phyloP scores from a whole-genome alignment of 2,797 vertebrate species.

The Propithecus perrieri region DNA sequence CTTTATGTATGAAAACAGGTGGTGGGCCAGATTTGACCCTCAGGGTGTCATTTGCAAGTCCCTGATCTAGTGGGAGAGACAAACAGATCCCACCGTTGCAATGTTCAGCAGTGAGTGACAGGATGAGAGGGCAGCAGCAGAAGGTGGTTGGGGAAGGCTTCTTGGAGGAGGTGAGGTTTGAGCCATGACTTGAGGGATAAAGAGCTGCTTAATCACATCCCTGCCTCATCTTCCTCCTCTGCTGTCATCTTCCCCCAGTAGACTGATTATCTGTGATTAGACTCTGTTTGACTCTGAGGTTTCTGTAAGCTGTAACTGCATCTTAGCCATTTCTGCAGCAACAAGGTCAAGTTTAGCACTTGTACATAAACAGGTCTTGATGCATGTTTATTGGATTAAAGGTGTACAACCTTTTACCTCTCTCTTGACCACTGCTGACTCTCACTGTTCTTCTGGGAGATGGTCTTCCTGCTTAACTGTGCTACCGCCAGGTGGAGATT shows the following conservation, averaged over 20 bases:
- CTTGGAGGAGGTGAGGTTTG: not conserved
- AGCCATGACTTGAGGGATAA: not conserved
- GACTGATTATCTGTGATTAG: not conserved
- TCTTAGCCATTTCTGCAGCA: not conserved
- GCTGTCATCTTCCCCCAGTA: not conserved
- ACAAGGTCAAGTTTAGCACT: not conserved
- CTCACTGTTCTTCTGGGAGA: not conserved
- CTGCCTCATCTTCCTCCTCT: not conserved
- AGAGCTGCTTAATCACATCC: not conserved
- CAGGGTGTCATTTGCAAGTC: not conserved
- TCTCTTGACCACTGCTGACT: not conserved
- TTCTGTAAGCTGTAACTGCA: not conserved
- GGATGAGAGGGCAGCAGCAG: rapidly evolving
- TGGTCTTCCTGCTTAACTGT: not conserved
- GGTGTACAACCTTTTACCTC: not conserved
- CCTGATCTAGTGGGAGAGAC: not conserved
- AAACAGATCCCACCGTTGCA: not conserved
- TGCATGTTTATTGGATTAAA: not conserved
- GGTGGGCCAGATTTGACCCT: not conserved
- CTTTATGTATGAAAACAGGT: not conserved
- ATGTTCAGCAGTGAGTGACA: not conserved
- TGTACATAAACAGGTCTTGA: not conserved
- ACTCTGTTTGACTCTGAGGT: not conserved
- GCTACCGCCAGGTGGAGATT: not conserved
- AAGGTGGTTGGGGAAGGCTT: not conserved